Conservation (phyloP, 2,797 vertebrate species). For the Cyprinella venusta region DNA sequence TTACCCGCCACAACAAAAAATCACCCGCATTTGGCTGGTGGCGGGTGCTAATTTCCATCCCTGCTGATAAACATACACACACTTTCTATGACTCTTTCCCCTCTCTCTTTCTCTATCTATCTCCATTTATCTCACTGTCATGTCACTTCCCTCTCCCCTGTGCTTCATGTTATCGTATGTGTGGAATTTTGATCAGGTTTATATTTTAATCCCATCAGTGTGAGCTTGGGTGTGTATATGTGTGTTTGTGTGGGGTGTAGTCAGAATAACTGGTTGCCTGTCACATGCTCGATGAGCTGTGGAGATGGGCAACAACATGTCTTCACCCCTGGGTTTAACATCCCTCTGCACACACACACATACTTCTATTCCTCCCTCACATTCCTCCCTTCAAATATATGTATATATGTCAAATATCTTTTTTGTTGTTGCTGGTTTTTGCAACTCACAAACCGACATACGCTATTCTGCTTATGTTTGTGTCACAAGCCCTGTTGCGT, state of each 20-base stretch:
- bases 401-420: background rate
- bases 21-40: no score
- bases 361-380: background rate
- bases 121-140: conserved; percentile 38
- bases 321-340: conserved; percentile 50
- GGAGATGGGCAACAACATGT: conserved; percentile 57
- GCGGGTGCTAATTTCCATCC: no score
- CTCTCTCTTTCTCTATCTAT: conserved; percentile 12
- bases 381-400: background rate
- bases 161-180: conserved; percentile 23
- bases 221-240: background rate
- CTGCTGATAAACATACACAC: no score
- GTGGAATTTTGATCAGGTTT: conserved; percentile 47
- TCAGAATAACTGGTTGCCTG: conserved; percentile 32
- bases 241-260: conserved; percentile 29
- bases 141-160: conserved; percentile 26
- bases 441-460: background rate
- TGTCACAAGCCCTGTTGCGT: conserved; percentile 15
- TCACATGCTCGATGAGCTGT: conserved; percentile 47
- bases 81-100: conserved; percentile 7
- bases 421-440: background rate
- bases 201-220: conserved; percentile 51
- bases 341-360: conserved; percentile 5
- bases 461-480: background rate
- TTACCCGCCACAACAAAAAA: no score